Evolutionary conservation across 2,797 vertebrate genomes (phyloP).

Genomic region (Prionace glauca): DNA sequence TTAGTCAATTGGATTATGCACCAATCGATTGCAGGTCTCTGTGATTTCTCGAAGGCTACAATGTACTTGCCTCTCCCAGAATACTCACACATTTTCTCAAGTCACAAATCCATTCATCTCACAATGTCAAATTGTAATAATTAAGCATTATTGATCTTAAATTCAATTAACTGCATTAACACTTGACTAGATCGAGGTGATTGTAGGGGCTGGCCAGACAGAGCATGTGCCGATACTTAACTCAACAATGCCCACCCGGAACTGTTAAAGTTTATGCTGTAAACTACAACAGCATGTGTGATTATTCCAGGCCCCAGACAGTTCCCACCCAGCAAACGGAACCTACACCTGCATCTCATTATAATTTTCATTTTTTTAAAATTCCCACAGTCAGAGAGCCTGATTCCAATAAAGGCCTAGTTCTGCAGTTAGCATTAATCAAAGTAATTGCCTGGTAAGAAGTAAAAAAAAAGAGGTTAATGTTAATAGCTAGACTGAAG

Average conservation of each 20-base stretch:
- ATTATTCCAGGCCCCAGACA: constrained; percentile 6
- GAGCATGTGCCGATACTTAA: neutral
- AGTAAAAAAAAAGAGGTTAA: neutral
- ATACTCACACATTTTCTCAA: constrained; percentile 53
- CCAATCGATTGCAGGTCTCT: constrained; percentile 79
- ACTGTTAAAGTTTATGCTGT: constrained; percentile 29
- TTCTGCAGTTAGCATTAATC: constrained; percentile 18
- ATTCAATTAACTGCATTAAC: constrained; percentile 99
- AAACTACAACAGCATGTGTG: neutral
- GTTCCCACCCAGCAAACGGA: neutral
- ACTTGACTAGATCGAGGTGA: constrained; percentile 43
- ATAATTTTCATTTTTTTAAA: neutral
- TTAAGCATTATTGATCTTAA: constrained; percentile 98
- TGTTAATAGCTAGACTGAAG: neutral
- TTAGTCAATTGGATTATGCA: constrained; percentile 77
- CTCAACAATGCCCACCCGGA: neutral
- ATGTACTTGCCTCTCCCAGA: constrained; percentile 52
- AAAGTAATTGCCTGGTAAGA: constrained; percentile 4
- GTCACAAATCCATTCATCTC: constrained; percentile 83
- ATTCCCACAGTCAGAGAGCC: constrained; percentile 13
- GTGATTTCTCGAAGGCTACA: constrained; percentile 68
- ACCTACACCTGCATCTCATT: constrained; percentile 27
- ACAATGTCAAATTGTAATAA: constrained; percentile 98
- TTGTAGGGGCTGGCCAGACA: constrained; percentile 9
- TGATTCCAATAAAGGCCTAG: neutral